These are phyloP conservation scores for Carposina sasakii DNA, from an alignment of 1,140 invertebrate species.

Conservation along the genomic window DNA sequence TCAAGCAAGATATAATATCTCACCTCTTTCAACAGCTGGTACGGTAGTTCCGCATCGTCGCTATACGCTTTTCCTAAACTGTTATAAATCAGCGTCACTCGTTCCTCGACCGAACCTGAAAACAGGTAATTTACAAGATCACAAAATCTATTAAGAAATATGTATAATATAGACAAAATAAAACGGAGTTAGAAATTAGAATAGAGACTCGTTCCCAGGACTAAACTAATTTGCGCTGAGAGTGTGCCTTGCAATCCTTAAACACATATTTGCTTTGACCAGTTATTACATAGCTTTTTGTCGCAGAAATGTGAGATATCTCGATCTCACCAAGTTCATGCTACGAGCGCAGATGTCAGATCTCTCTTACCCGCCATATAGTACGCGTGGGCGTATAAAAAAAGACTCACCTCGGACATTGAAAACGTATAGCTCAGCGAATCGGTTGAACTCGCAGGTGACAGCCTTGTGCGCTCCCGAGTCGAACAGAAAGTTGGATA, in stretches of 20 bases:
- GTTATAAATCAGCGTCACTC: slow-evolving; percentile 71
- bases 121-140: slow-evolving; percentile 3
- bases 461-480: slow-evolving; percentile 61
- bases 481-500: slow-evolving; percentile 75
- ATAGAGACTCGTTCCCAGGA: too few relatives aligned
- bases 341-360: too few relatives aligned
- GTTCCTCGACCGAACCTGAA: slow-evolving; percentile 72
- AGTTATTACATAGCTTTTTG: too few relatives aligned
- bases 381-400: too few relatives aligned
- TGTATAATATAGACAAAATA: background rate
- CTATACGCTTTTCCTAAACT: slow-evolving; percentile 71
- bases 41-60: slow-evolving; percentile 71
- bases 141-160: background rate
- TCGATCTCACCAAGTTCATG: too few relatives aligned
- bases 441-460: slow-evolving; percentile 73
- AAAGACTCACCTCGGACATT: slow-evolving; percentile 69
- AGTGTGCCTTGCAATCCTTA: too few relatives aligned
- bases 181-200: too few relatives aligned
- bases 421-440: slow-evolving; percentile 75
- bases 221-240: too few relatives aligned
- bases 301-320: too few relatives aligned
- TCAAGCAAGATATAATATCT: too few relatives aligned
- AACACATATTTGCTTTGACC: too few relatives aligned
- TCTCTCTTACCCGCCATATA: too few relatives aligned
- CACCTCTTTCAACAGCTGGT: slow-evolving; percentile 75